Conservation (phyloP, 2,113 vertebrate species). For the Anser brachyrhynchus region DNA sequence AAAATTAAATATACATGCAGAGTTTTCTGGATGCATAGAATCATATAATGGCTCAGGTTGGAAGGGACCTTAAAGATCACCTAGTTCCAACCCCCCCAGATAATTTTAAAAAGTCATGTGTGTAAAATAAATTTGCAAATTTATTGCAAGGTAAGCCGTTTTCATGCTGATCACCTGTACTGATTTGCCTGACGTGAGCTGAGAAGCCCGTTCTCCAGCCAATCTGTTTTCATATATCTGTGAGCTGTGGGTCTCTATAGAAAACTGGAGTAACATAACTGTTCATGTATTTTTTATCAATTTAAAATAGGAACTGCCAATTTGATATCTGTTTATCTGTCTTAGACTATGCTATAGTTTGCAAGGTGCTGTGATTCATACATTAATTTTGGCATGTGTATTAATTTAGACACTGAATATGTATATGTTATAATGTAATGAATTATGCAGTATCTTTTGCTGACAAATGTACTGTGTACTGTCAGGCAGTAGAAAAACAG, state of each 20-base stretch:
- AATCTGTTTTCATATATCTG: neutral
- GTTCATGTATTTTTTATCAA: slow-evolving; percentile 27
- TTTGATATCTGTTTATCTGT: slow-evolving; percentile 16
- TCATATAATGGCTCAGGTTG: too few relatives aligned
- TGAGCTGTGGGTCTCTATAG: neutral
- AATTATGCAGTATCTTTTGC: neutral
- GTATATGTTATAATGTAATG: neutral
- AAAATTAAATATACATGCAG: neutral
- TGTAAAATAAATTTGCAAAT: neutral
- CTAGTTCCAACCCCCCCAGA: too few relatives aligned
- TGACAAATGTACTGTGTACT: slow-evolving; percentile 70
- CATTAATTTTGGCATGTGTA: slow-evolving; percentile 13
- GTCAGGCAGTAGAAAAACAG: slow-evolving; percentile 77
- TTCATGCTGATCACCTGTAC: neutral
- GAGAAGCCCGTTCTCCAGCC: neutral
- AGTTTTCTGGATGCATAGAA: neutral
- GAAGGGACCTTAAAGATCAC: too few relatives aligned
- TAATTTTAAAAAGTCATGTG: neutral
- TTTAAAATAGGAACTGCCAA: neutral
- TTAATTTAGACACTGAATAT: slow-evolving; percentile 8
- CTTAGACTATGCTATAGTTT: slow-evolving; percentile 6
- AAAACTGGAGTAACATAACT: slow-evolving; percentile 28
- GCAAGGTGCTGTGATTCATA: slow-evolving; percentile 19
- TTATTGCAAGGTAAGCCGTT: neutral
- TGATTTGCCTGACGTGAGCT: neutral